Base-by-base conservation (phyloP, 2,797 vertebrate species). In the Euphonia xanthogaster region DNA sequence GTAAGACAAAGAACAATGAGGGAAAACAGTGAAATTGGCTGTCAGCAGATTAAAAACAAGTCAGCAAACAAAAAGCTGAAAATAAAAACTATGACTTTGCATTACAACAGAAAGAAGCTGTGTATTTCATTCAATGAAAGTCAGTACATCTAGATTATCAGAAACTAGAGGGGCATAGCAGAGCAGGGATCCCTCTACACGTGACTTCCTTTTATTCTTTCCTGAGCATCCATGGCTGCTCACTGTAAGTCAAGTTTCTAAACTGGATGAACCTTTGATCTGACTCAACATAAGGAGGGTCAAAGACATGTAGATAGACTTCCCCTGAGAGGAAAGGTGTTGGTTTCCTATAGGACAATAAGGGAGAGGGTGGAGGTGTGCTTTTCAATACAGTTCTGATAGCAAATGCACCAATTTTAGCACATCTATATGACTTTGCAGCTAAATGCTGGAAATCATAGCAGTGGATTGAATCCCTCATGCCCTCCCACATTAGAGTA, bases 261-360 rank as follows among this genome's bases (percentile, higher is more conserved):
- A 79, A 76, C 24, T 86, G 65, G 37, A 50, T 39, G 42, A 80
- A 74, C 27, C 37, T 93, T 80, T 92, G 76, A 67, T 79, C 48
- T 79, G 33, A 71, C 17, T 57, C 61, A 83, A 22, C 39, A 44
- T n/a, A 67, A 70, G 37, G n/a, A 72, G n/a, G 27, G 37, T 31
- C 44, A 89, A 82, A 85, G 60, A 50, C 30, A 12, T 53, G 51
- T 28, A 67, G 55, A 87, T 33, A 60, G 25, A 45, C 23, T 76
- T 92, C 74, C 67, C 27, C 22, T 71, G 44, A 79, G 74, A 90
- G 79, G 90, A 92, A 95, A 86, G 82, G 90, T 93, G 94, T 85
- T 95, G 95, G 84, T 60, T 94, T 96, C 91, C 87, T 85, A 89
- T 4, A 82, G 40, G 53, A 87, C 51, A 91, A 79, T 76, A 77